Evolutionary conservation across 2,113 vertebrate species (phyloP).

Genomic region (Forbesichthys agassizii): DNA sequence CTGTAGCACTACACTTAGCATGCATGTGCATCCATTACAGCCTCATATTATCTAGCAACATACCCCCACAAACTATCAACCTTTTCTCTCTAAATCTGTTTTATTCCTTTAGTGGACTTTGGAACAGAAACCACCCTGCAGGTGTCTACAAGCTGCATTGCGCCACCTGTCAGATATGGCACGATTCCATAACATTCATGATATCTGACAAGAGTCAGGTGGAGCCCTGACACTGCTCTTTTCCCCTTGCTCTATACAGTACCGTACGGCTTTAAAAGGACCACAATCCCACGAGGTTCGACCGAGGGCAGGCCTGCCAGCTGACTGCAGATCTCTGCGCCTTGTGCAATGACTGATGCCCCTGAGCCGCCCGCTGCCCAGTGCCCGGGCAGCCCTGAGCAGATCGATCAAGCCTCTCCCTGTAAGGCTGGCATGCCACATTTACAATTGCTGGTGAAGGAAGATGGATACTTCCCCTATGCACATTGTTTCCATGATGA

Average conservation of each 20-base stretch:
- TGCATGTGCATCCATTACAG: neutral
- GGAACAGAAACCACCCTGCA: constrained; percentile 5
- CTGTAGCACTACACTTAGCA: constrained; percentile 4
- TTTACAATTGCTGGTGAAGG: constrained; percentile 63
- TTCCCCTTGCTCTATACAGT: constrained; percentile 31
- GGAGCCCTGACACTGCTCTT: constrained; percentile 52
- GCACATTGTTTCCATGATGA: constrained; percentile 52
- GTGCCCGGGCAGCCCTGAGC: constrained; percentile 36
- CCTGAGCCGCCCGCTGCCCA: constrained; percentile 41
- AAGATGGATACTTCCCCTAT: constrained; percentile 59
- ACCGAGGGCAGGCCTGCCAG: constrained; percentile 44
- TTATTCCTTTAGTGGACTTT: constrained; percentile 6
- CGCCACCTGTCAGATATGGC: constrained; percentile 23
- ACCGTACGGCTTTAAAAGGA: constrained; percentile 45
- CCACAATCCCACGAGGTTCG: constrained; percentile 21
- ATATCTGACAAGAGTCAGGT: constrained; percentile 36
- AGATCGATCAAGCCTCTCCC: constrained; percentile 65
- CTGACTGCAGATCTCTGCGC: constrained; percentile 45
- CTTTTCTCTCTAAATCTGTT: neutral
- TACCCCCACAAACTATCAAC: no score
- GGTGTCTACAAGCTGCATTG: constrained; percentile 2
- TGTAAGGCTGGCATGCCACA: constrained; percentile 47
- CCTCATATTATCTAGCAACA: neutral
- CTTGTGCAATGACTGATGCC: constrained; percentile 60
- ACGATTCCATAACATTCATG: constrained; percentile 35